phyloP scores from a whole-genome alignment of 2,888 invertebrate species.

The Monopis laevigella region DNA sequence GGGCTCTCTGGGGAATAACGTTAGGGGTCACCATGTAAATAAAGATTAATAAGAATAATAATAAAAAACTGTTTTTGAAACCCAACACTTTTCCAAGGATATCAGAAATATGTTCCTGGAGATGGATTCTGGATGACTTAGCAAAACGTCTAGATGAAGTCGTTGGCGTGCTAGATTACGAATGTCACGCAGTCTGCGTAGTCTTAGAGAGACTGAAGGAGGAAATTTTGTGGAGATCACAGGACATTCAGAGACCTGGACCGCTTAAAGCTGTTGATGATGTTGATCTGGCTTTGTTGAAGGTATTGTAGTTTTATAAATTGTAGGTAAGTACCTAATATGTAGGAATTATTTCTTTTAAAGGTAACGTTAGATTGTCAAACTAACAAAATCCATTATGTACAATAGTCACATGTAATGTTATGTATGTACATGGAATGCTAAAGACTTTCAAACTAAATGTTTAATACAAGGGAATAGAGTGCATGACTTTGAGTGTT shows the following conservation, averaged over 20 bases:
- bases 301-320: constrained; percentile 26
- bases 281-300: constrained; percentile 41
- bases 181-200: constrained; percentile 40
- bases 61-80: neutral
- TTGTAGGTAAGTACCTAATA: no score
- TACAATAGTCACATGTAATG: no score
- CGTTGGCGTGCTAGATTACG: constrained; percentile 32
- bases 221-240: constrained; percentile 33
- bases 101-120: constrained; percentile 50
- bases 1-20: no score
- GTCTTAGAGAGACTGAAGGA: constrained; percentile 35
- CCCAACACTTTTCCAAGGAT: constrained; percentile 35
- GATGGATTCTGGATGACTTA: constrained; percentile 49
- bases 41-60: no score
- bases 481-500: no score
- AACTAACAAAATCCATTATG: no score
- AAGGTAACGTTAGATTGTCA: no score
- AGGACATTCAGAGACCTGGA: constrained; percentile 35
- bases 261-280: constrained; percentile 38
- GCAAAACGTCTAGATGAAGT: constrained; percentile 40
- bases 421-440: no score
- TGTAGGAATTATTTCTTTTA: no score
- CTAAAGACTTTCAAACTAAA: no score
- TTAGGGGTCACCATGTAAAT: no score
- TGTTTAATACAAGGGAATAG: no score